Conservation (phyloP, 2,888 invertebrate species). For the Perithous albicinctus region DNA sequence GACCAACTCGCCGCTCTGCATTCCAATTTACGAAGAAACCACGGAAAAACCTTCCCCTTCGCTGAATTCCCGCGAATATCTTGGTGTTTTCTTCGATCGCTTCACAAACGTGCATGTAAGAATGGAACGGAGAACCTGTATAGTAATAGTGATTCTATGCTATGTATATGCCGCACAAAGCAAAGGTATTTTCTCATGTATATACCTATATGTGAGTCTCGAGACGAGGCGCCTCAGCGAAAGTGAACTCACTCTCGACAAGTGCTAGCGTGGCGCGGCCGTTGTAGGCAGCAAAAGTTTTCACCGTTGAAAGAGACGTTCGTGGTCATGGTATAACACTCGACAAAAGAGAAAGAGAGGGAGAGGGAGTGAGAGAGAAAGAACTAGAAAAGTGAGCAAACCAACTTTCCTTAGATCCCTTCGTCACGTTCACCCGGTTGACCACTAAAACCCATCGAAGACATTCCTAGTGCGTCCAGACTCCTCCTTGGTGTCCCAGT, state of each 20-base stretch:
- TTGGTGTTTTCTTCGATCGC: conserved; percentile 50
- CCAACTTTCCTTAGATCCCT: conserved; percentile 53
- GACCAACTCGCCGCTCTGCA: conserved; percentile 41
- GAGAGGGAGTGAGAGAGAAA: background rate
- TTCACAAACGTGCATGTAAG: conserved; percentile 23
- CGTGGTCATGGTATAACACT: background rate
- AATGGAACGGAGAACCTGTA: conserved; percentile 30
- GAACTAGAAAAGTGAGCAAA: conserved; percentile 7
- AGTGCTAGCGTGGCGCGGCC: conserved; percentile 23
- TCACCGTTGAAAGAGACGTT: conserved; percentile 32
- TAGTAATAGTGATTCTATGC: background rate
- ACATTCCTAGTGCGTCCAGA: background rate
- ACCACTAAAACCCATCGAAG: conserved; percentile 51
- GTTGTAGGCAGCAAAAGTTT: conserved; percentile 56
- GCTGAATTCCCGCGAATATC: conserved; percentile 46
- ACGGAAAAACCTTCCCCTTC: conserved; percentile 31
- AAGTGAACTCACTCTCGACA: conserved; percentile 57
- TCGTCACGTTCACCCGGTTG: conserved; percentile 47
- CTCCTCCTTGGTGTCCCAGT: background rate
- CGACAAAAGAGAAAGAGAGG: too few species aligned
- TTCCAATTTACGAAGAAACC: conserved; percentile 51
- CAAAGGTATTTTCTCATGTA: conserved; percentile 28
- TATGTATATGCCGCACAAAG: conserved; percentile 12
- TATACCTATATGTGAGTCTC: conserved; percentile 35
- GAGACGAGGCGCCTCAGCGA: conserved; percentile 39